Evolutionary conservation across 2,113 vertebrate genomes (phyloP).

Genomic region (Xiphias gladius): DNA sequence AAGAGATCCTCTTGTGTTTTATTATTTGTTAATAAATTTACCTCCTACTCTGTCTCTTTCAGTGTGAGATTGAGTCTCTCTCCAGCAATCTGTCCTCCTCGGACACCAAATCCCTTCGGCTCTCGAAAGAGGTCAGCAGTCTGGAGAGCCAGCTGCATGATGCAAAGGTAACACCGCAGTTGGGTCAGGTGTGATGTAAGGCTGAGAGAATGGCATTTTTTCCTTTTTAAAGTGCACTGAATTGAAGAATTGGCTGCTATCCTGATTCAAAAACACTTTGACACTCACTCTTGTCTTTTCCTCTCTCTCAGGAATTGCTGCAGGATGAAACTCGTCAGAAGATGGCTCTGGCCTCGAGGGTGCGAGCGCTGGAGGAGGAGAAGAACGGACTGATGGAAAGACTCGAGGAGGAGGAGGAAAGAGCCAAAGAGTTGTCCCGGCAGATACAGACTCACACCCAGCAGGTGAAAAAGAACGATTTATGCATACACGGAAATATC

Average conservation of each 20-base stretch:
- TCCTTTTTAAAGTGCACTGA: not conserved
- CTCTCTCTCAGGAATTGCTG: slow-evolving; percentile 85
- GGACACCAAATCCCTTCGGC: slow-evolving; percentile 88
- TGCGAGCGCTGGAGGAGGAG: slow-evolving; percentile 90
- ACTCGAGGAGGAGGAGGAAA: slow-evolving; percentile 90
- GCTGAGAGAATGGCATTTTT: not conserved
- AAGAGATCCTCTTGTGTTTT: slow-evolving; percentile 7
- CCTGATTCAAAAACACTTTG: not conserved
- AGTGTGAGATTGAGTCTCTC: slow-evolving; percentile 89
- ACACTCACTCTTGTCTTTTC: not conserved
- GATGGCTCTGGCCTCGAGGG: slow-evolving; percentile 86
- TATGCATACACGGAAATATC: not conserved
- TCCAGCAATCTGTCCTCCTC: slow-evolving; percentile 83
- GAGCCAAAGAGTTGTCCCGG: slow-evolving; percentile 81
- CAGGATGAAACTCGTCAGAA: slow-evolving; percentile 92
- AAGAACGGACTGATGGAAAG: slow-evolving; percentile 87
- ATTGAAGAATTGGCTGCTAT: no score
- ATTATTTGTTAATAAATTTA: not conserved
- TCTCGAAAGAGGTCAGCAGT: slow-evolving; percentile 89
- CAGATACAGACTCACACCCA: slow-evolving; percentile 86
- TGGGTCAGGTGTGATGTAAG: not conserved
- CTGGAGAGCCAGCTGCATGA: slow-evolving; percentile 90
- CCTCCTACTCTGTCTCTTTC: slow-evolving; percentile 27
- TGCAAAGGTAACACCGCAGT: slow-evolving; percentile 84
- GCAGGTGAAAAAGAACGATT: slow-evolving; percentile 75